phyloP scores from a whole-genome alignment of 2,888 invertebrate genomes.

The Apodemia mormo region DNA sequence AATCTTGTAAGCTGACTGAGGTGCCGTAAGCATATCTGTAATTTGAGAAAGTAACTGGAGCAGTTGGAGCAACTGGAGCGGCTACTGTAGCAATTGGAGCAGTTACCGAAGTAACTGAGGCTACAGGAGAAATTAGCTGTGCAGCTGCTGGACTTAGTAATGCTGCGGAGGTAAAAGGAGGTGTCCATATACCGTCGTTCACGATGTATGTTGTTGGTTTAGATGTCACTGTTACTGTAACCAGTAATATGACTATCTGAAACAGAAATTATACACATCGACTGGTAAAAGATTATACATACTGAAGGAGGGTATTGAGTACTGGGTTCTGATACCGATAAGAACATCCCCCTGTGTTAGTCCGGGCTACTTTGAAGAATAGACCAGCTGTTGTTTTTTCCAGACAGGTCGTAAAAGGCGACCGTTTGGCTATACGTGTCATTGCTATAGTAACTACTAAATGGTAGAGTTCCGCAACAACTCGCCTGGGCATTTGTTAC shows the following conservation, averaged over 20 bases:
- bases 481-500: no score
- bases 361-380: no score
- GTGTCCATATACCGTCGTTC: constrained; percentile 39
- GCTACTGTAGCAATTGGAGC: constrained; percentile 37
- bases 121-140: constrained; percentile 29
- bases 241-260: constrained; percentile 50
- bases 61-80: constrained; percentile 36
- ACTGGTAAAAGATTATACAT: no score
- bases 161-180: constrained; percentile 41
- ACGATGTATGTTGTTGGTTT: constrained; percentile 48
- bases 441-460: no score
- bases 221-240: constrained; percentile 47
- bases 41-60: constrained; percentile 42
- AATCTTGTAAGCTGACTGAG: constrained; percentile 49
- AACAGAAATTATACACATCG: constrained; percentile 25
- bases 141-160: constrained; percentile 39
- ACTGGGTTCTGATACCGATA: no score
- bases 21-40: constrained; percentile 52
- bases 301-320: no score
- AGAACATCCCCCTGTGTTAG: no score
- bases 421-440: no score
- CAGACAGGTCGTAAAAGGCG: no score
- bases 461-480: no score
- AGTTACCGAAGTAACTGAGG: constrained; percentile 36
- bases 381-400: no score